These are phyloP conservation scores for Prenolepis imparis DNA, from an alignment of 2,888 invertebrate genomes.

Conservation along the genomic window DNA sequence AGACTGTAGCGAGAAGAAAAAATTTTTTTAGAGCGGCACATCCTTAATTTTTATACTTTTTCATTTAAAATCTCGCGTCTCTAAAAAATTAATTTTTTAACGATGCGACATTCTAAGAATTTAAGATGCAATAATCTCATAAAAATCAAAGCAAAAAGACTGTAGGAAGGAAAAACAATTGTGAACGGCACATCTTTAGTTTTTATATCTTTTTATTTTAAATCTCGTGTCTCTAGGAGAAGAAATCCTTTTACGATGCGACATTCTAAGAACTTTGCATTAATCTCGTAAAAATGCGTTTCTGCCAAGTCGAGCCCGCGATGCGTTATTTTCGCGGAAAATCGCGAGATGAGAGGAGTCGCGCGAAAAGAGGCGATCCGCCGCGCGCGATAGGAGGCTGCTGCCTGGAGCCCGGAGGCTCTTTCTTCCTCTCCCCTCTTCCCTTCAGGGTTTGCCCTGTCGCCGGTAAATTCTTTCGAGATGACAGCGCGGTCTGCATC, in stretches of 20 bases:
- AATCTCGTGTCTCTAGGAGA: background rate
- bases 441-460: slow-evolving; percentile 60
- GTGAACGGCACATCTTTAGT: background rate
- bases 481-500: slow-evolving; percentile 80
- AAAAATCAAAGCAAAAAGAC: background rate
- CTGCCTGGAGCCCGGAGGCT: slow-evolving; percentile 24
- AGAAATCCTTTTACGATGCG: too few species aligned
- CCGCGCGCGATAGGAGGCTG: slow-evolving; percentile 59
- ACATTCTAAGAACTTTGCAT: background rate
- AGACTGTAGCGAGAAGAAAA: background rate
- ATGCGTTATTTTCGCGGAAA: slow-evolving; percentile 67
- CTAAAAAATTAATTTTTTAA: too few species aligned
- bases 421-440: too few species aligned
- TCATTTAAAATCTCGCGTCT: background rate
- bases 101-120: background rate
- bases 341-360: slow-evolving; percentile 31
- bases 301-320: background rate
- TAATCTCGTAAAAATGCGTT: background rate
- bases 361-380: slow-evolving; percentile 66
- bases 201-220: background rate
- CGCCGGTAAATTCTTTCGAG: slow-evolving; percentile 83
- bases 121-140: background rate
- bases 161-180: background rate
- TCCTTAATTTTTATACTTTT: background rate
- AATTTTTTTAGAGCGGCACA: background rate